Evolutionary conservation across 2,888 invertebrate species (phyloP).

Genomic region (Acanthopleura granulata): DNA sequence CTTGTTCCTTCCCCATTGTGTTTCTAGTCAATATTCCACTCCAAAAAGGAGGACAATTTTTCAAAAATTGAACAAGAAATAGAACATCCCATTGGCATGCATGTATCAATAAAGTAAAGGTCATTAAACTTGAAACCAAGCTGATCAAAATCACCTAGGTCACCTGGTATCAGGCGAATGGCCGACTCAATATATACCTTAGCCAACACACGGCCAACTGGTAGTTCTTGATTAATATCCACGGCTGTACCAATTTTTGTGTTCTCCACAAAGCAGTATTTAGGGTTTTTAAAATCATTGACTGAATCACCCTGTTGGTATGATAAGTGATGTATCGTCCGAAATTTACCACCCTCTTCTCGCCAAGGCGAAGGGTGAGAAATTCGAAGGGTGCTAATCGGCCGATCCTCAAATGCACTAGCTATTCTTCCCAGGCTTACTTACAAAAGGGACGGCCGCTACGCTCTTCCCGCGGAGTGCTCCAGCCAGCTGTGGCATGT

Average conservation of each 20-base stretch:
- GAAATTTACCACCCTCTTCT: too few species aligned
- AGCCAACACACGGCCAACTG: background rate
- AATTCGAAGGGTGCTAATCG: too few species aligned
- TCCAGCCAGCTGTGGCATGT: too few species aligned
- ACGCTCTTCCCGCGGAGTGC: too few species aligned
- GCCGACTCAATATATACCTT: conserved; percentile 19
- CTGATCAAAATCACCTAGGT: conserved; percentile 22
- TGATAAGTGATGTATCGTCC: too few species aligned
- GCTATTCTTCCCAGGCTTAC: too few species aligned
- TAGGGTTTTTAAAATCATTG: too few species aligned
- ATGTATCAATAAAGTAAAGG: conserved; percentile 24
- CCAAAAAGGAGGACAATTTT: background rate
- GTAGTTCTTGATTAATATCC: conserved; percentile 18
- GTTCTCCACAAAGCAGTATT: conserved; percentile 17
- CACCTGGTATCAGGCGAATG: conserved; percentile 27
- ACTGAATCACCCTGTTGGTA: too few species aligned
- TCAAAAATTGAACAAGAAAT: conserved; percentile 11
- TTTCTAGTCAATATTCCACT: background rate
- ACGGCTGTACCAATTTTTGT: conserved; percentile 18
- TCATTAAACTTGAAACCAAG: conserved; percentile 27
- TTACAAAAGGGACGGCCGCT: too few species aligned
- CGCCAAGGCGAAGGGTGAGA: too few species aligned
- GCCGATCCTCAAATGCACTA: too few species aligned
- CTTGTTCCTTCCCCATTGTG: too few species aligned
- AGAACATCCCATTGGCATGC: conserved; percentile 19